Conservation (phyloP, 1,140 invertebrate species). For the Wasmannia auropunctata region DNA sequence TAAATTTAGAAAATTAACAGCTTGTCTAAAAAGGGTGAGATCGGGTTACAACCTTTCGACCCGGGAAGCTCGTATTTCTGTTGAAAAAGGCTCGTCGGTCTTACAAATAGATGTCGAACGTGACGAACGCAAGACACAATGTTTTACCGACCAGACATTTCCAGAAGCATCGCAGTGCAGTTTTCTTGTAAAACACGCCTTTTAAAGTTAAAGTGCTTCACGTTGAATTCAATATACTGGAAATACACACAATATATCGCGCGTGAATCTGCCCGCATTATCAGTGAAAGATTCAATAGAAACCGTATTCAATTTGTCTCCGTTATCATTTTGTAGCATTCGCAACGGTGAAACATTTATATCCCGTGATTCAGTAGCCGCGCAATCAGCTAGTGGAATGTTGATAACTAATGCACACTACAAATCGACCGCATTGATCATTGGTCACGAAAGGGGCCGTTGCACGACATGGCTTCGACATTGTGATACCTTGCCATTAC, state of each 20-base stretch:
- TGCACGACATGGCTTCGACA: slow-evolving; percentile 45
- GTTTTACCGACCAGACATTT: slow-evolving; percentile 36
- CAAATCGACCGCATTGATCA: slow-evolving; percentile 42
- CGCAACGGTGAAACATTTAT: neutral
- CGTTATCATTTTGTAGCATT: neutral
- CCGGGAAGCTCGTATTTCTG: slow-evolving; percentile 43
- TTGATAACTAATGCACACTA: slow-evolving; percentile 44
- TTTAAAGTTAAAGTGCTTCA: neutral
- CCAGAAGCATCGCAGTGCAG: neutral
- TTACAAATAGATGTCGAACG: slow-evolving; percentile 47
- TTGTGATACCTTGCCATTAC: slow-evolving; percentile 64
- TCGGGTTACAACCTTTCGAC: slow-evolving; percentile 31
- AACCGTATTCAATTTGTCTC: neutral
- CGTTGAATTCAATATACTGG: neutral
- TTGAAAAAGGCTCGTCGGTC: neutral
- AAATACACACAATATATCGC: neutral
- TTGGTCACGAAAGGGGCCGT: slow-evolving; percentile 59
- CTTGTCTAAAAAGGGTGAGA: slow-evolving; percentile 37
- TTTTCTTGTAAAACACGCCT: slow-evolving; percentile 36
- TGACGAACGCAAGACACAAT: slow-evolving; percentile 20
- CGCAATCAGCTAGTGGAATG: slow-evolving; percentile 36
- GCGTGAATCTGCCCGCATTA: neutral
- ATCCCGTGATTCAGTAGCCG: slow-evolving; percentile 49
- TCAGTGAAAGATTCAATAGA: neutral
- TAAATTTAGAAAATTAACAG: slow-evolving; percentile 74